phyloP scores from a whole-genome alignment of 2,113 vertebrate species.

The Corythornis cristatus region DNA sequence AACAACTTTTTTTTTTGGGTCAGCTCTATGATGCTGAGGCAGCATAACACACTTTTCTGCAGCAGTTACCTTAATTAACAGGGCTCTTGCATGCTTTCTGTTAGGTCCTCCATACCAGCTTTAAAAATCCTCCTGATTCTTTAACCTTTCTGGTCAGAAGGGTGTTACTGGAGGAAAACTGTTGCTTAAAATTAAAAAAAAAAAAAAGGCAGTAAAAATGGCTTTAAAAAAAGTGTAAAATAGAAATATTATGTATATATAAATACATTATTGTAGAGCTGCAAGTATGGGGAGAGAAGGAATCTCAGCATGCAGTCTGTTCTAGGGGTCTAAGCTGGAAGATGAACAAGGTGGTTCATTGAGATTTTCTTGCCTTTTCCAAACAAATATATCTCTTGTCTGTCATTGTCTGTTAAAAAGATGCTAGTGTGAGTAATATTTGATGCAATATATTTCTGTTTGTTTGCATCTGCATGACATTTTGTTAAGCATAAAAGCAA shows the following conservation, averaged over 20 bases:
- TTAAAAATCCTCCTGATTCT: not conserved
- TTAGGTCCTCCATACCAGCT: not conserved
- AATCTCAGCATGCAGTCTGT: not conserved
- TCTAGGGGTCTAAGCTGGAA: not conserved
- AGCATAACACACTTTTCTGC: conserved; percentile 5
- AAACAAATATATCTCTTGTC: not conserved
- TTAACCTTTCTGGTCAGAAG: conserved; percentile 3
- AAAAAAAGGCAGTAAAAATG: not conserved
- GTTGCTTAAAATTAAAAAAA: not conserved
- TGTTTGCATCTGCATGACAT: conserved; percentile 29
- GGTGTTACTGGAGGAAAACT: not conserved
- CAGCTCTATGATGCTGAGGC: conserved; percentile 14
- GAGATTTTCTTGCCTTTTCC: conserved; percentile 14
- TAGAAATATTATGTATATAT: not conserved
- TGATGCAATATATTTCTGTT: conserved; percentile 44
- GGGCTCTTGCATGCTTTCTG: not conserved
- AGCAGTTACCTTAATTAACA: conserved; percentile 32
- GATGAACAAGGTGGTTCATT: not conserved
- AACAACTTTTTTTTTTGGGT: conserved; percentile 19
- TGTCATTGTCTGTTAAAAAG: conserved; percentile 44
- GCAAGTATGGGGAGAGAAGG: not conserved
- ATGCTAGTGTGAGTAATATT: conserved; percentile 31
- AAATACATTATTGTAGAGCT: not conserved
- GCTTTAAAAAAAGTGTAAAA: rapidly evolving
- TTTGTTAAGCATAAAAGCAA: conserved; percentile 66